phyloP scores from a whole-genome alignment of 2,888 invertebrate species.

The Nasonia oneida region DNA sequence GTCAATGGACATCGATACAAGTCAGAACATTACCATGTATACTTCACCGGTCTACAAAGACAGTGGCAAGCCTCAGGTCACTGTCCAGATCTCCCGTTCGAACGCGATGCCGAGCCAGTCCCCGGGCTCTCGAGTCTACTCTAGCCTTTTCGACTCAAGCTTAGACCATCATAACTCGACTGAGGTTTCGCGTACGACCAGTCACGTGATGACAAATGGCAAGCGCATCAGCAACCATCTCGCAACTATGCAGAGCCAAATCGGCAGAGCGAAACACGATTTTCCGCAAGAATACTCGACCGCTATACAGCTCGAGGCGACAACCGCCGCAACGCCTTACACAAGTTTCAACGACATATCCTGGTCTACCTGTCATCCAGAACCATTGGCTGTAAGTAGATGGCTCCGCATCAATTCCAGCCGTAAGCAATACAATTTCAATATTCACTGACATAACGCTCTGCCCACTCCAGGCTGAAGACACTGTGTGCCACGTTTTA shows the following conservation, averaged over 20 bases:
- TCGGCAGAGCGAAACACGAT: conserved; percentile 72
- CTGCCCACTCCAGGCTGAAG: conserved; percentile 78
- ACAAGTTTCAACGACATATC: conserved; percentile 76
- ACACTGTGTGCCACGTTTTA: conserved; percentile 55
- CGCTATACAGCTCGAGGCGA: conserved; percentile 76
- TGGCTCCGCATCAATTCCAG: conserved; percentile 77
- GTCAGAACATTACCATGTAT: conserved; percentile 71
- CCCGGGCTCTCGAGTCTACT: conserved; percentile 65
- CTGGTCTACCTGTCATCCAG: conserved; percentile 78
- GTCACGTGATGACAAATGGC: conserved; percentile 70
- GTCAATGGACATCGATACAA: conserved; percentile 70
- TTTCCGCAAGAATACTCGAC: conserved; percentile 72
- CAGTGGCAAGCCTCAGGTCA: conserved; percentile 69
- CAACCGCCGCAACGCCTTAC: conserved; percentile 74
- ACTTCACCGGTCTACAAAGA: conserved; percentile 69
- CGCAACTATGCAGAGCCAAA: conserved; percentile 55
- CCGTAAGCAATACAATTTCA: conserved; percentile 78
- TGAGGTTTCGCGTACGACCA: not conserved
- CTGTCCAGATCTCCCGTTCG: conserved; percentile 72
- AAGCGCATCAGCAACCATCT: conserved; percentile 71
- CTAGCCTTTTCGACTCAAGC: conserved; percentile 70
- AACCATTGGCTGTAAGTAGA: conserved; percentile 77
- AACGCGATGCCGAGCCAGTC: conserved; percentile 68
- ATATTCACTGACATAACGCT: conserved; percentile 79
- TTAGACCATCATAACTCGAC: conserved; percentile 40